Evolutionary conservation across 2,888 invertebrate species (phyloP).

Genomic region (Dryadula phaetusa): DNA sequence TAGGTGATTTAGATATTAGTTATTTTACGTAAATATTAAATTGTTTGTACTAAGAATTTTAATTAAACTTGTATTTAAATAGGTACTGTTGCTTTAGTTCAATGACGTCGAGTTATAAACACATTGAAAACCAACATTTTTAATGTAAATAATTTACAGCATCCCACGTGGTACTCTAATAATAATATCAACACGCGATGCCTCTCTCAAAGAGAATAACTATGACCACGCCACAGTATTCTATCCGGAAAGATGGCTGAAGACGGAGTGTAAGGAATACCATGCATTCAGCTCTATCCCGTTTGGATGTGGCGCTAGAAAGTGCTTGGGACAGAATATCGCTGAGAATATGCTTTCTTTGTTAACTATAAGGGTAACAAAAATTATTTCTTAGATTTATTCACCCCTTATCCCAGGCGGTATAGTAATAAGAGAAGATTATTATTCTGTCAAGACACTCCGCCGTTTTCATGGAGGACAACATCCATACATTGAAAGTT

Average conservation of each 20-base stretch:
- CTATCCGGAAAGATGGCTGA: constrained; percentile 86
- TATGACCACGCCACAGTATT: constrained; percentile 86
- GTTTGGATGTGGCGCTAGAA: constrained; percentile 86
- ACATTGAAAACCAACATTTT: no score
- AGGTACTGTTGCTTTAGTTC: no score
- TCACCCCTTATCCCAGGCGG: no score
- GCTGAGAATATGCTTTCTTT: constrained; percentile 85
- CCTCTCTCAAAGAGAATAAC: constrained; percentile 85
- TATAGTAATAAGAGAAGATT: no score
- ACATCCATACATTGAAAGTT: no score
- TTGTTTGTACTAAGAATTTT: no score
- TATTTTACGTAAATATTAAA: no score
- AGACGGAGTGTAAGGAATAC: constrained; percentile 64
- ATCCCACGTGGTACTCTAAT: constrained; percentile 85
- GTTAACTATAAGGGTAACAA: constrained; percentile 81
- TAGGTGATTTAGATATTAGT: no score
- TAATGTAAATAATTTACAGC: constrained; percentile 48
- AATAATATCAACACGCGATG: constrained; percentile 86
- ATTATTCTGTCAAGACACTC: no score
- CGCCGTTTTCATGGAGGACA: no score
- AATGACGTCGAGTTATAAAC: no score
- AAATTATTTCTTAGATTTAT: background rate
- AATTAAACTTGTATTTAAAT: no score
- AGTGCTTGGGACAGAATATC: constrained; percentile 86
- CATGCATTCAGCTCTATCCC: constrained; percentile 86